These are phyloP conservation scores for Lottia gigantea DNA, from an alignment of 2,888 invertebrate species.

Conservation along the genomic window DNA sequence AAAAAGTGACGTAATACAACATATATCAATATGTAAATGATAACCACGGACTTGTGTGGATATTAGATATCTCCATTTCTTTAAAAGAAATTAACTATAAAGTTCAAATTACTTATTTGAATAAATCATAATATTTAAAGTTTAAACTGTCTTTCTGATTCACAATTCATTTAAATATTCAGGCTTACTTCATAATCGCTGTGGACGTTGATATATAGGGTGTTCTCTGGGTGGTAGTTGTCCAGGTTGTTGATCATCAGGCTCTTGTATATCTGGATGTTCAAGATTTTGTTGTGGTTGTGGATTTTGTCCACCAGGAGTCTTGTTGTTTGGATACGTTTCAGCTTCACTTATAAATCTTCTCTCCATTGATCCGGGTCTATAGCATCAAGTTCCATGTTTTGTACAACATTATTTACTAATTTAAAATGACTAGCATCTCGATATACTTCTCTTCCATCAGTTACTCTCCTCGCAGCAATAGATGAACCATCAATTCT, in stretches of 20 bases:
- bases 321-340: neutral
- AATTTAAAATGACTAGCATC: slow-evolving; percentile 23
- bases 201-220: neutral
- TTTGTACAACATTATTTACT: slow-evolving; percentile 15
- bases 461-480: slow-evolving; percentile 19
- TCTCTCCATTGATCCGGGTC: slow-evolving; percentile 8
- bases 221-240: neutral
- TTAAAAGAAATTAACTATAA: neutral
- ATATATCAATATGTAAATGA: no score
- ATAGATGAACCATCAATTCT: slow-evolving; percentile 24
- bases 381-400: neutral
- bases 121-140: neutral
- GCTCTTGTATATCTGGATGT: neutral
- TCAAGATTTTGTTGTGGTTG: no score
- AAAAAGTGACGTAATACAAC: no score
- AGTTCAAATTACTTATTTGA: neutral
- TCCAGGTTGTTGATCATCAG: neutral
- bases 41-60: neutral
- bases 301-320: neutral
- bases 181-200: neutral
- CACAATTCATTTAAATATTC: slow-evolving; percentile 10
- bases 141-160: neutral
- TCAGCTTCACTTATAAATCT: neutral
- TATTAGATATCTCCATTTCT: neutral
- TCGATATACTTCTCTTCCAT: slow-evolving; percentile 17